Conservation (phyloP, 2,113 vertebrate genomes). For the Columba janthina region DNA sequence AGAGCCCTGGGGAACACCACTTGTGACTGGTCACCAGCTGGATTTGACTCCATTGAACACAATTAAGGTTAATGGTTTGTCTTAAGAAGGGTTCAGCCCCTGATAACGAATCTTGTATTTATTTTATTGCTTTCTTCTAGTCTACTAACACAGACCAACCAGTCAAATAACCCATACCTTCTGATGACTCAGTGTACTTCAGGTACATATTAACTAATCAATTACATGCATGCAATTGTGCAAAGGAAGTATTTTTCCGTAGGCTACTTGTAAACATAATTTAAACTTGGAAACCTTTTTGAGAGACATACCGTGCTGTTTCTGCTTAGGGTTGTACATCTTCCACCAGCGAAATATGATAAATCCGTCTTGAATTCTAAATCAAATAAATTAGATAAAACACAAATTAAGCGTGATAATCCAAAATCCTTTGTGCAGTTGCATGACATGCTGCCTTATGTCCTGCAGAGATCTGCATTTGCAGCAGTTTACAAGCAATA, state of each 20-base stretch:
- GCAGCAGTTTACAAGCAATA: neutral
- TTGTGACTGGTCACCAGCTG: too few relatives aligned
- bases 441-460: neutral
- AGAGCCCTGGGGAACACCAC: too few relatives aligned
- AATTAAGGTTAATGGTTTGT: neutral
- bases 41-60: too few relatives aligned
- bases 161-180: neutral
- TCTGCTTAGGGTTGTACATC: conserved; percentile 98
- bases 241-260: neutral
- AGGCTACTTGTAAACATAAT: neutral
- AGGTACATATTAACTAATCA: neutral
- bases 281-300: neutral
- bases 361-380: conserved; percentile 97
- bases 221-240: accelerated
- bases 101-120: neutral
- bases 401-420: neutral
- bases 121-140: neutral
- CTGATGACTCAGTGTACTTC: neutral
- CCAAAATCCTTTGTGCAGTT: neutral
- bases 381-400: conserved; percentile 16
- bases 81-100: neutral
- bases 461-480: neutral
- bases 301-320: conserved; percentile 89
- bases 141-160: neutral
- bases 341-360: conserved; percentile 99